A percentile compares a stretch with the other conserved stretches of the same genome.
Conservation (phyloP, 2,888 invertebrate species). For the Mythimna impura region DNA sequence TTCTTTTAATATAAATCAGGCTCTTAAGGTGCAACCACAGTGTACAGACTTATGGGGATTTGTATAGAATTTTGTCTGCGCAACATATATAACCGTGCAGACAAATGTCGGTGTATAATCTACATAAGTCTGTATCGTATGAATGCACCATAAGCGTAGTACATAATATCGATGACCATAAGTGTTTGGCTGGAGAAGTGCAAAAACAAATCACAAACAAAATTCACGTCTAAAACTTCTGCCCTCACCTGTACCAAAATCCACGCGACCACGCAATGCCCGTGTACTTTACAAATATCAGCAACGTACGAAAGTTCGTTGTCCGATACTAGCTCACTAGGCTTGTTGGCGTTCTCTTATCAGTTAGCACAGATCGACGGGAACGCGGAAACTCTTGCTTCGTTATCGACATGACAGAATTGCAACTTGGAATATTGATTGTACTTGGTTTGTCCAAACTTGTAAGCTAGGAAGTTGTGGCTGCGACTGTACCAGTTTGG, state of each 20-base stretch:
- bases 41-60: too few relatives aligned
- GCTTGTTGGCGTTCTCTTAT: conserved; percentile 71
- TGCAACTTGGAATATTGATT: conserved; percentile 68
- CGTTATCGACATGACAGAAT: conserved; percentile 71
- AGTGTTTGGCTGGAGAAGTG: too few relatives aligned
- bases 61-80: too few relatives aligned
- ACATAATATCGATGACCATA: too few relatives aligned
- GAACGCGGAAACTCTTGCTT: conserved; percentile 74
- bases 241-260: conserved; percentile 9
- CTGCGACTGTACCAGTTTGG: conserved; percentile 37
- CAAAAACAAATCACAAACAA: background rate
- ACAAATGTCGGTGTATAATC: too few relatives aligned
- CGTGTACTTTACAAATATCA: conserved; percentile 36
- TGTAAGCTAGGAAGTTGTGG: conserved; percentile 42
- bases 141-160: too few relatives aligned
- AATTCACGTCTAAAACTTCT: conserved; percentile 2
- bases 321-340: conserved; percentile 63
- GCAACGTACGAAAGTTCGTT: conserved; percentile 58
- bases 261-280: conserved; percentile 26
- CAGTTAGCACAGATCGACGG: conserved; percentile 73
- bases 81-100: too few relatives aligned
- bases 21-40: too few relatives aligned
- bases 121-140: too few relatives aligned
- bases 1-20: too few relatives aligned
- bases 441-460: conserved; percentile 48